These are phyloP conservation scores for Caenorhabditis zanzibari DNA, from an alignment of 2,888 invertebrate genomes.

Conservation along the genomic window DNA sequence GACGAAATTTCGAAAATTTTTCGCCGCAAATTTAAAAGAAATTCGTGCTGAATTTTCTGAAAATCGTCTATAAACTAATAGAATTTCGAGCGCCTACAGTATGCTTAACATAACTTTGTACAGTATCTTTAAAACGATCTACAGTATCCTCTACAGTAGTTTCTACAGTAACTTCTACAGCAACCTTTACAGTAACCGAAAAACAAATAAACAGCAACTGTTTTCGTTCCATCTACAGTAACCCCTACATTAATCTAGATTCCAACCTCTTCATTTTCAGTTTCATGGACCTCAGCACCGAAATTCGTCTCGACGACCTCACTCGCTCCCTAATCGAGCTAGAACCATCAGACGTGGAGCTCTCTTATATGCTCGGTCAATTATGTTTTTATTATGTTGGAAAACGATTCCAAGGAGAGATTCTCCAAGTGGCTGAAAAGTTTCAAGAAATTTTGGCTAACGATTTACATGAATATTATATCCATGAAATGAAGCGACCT, in stretches of 20 bases:
- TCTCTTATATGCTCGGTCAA: constrained; percentile 59
- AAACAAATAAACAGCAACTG: too few species aligned
- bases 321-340: constrained; percentile 40
- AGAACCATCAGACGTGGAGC: constrained; percentile 45
- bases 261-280: constrained; percentile 25
- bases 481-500: constrained; percentile 31
- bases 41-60: too few species aligned
- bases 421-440: constrained; percentile 25
- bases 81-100: too few species aligned
- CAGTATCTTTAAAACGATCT: too few species aligned
- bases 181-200: too few species aligned
- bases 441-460: constrained; percentile 49
- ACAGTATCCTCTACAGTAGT: too few species aligned
- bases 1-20: constrained; percentile 9
- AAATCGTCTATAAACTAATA: too few species aligned
- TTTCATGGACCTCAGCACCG: constrained; percentile 15
- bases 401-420: constrained; percentile 40
- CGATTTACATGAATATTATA: constrained; percentile 64
- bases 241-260: not conserved
- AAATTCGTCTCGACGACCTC: constrained; percentile 20
- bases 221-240: too few species aligned
- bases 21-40: too few species aligned
- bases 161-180: too few species aligned
- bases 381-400: constrained; percentile 58
- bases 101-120: too few species aligned